A percentile compares a stretch with the other conserved stretches of the same genome.
Conservation (phyloP, 2,797 vertebrate genomes). For the Danio tinwini region DNA sequence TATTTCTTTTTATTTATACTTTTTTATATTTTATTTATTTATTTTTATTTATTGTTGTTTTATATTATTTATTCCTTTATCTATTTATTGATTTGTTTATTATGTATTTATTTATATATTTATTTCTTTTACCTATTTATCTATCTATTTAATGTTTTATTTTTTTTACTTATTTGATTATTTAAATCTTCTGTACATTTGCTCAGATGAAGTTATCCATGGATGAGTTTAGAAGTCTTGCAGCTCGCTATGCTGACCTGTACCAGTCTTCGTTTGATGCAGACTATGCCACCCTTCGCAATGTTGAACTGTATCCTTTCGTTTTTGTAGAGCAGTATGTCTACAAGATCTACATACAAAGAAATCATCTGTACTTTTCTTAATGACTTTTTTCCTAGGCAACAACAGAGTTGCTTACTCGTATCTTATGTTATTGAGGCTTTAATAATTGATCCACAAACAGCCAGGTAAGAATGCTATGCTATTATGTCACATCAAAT, state of each 20-base stretch:
- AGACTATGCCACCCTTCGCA: constrained; percentile 91
- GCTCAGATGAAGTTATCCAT: constrained; percentile 94
- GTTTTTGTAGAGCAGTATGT: not conserved
- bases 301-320: constrained; percentile 94
- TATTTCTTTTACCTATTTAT: too few relatives aligned
- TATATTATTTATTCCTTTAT: too few relatives aligned
- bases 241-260: constrained; percentile 89
- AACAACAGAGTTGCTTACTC: constrained; percentile 96
- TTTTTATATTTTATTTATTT: too few relatives aligned
- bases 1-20: too few relatives aligned
- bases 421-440: constrained; percentile 95
- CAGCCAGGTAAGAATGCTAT: constrained; percentile 82
- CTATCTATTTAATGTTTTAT: too few relatives aligned
- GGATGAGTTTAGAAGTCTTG: constrained; percentile 93
- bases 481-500: not conserved
- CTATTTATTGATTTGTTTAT: too few relatives aligned
- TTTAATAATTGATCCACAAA: constrained; percentile 94
- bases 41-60: too few relatives aligned
- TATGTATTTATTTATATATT: too few relatives aligned
- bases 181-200: not conserved
- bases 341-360: too few relatives aligned
- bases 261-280: constrained; percentile 98
- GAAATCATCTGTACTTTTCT: constrained; percentile 62
- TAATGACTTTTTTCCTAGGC: constrained; percentile 78
- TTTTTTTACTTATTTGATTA: not conserved